Base-by-base conservation (phyloP, 2,888 invertebrate species). In the Ennomos fuscantarius region DNA sequence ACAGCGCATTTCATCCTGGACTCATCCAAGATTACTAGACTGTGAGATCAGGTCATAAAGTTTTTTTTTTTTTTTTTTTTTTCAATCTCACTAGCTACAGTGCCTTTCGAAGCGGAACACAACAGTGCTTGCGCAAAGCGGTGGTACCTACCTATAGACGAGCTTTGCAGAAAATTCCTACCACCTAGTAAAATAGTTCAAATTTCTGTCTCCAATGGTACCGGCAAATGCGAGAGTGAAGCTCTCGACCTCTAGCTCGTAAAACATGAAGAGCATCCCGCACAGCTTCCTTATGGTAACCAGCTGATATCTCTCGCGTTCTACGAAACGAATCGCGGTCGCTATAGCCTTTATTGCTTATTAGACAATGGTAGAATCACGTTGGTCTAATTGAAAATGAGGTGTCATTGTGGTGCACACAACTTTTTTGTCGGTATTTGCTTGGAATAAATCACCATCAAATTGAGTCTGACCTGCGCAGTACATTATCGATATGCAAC, bases 171-270 rank as follows among this genome's bases (percentile, higher is more conserved):
- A n/a, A n/a, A n/a, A n/a, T n/a, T n/a, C n/a, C n/a, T n/a, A n/a
- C n/a, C n/a, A n/a, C n/a, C n/a, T n/a, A n/a, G n/a, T n/a, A 43
- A 43, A 9, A 9, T 40, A 62, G 51, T 37, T 49, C 55, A 63
- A 54, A 45, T 55, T 41, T 40, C 8, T 43, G 43, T 43, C 9
- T 1, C 12, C 32, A 33, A 32, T 43, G 43, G 9, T 43, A 33
- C 32, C 41, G 5, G 10, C 24, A 24, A 9, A 0, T 24, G 9
- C 24, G 24, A 15, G 8, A 39, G 11, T 40, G 9, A 39, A 10
- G 9, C 31, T 32, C 13, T 60, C 58, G 73, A 79, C 75, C 79
- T 70, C 66, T 56, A 48, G 34, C 55, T 70, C 66, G 55, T 71
- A 70, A 74, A 66, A 68, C 65, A 45, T 61, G 68, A 69, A 60